phyloP scores from a whole-genome alignment of 2,888 invertebrate species.

The Apodemia mormo region DNA sequence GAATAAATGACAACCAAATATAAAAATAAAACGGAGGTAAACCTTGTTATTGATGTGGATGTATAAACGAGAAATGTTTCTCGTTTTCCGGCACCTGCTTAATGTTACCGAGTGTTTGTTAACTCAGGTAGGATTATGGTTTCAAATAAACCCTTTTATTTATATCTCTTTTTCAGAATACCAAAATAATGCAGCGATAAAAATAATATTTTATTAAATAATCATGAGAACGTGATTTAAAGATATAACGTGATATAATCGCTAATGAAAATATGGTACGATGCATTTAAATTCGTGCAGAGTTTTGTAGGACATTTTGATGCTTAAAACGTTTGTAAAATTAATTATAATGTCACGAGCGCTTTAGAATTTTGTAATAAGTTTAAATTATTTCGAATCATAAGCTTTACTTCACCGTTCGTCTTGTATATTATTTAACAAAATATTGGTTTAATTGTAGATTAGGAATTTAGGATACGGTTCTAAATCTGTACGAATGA shows the following conservation, averaged over 20 bases:
- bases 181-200: no score
- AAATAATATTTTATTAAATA: background rate
- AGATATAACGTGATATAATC: background rate
- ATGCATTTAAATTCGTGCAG: background rate
- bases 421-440: no score
- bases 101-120: constrained; percentile 8
- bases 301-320: background rate
- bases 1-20: constrained; percentile 31
- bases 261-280: background rate
- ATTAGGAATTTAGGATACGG: no score
- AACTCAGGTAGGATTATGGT: background rate
- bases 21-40: constrained; percentile 32
- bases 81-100: constrained; percentile 12
- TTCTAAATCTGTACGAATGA: no score
- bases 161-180: background rate
- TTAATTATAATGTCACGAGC: background rate
- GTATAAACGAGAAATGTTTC: constrained; percentile 44
- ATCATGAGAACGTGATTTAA: background rate
- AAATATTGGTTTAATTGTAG: no score
- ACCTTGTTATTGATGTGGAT: constrained; percentile 46
- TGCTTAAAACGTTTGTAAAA: constrained; percentile 4
- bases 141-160: background rate
- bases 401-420: background rate
- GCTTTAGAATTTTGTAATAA: background rate
- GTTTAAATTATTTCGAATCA: background rate